Conservation (phyloP, 2,888 invertebrate genomes). For the Digitonthophagus gazella region DNA sequence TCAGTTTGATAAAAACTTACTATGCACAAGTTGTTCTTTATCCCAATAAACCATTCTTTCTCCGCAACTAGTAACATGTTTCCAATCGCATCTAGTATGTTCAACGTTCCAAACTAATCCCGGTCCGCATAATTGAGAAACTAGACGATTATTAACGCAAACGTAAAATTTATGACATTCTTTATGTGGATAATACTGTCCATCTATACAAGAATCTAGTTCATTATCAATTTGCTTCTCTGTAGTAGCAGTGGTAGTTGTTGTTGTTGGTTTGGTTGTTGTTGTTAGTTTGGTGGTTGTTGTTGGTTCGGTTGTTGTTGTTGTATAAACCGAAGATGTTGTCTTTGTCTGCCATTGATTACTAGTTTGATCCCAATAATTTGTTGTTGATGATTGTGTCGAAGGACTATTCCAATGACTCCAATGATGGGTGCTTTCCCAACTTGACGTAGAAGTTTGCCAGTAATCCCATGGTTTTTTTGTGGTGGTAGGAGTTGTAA, state of each 20-base stretch:
- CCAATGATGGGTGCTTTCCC: too few species aligned
- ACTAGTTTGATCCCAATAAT: constrained; percentile 21
- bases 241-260: constrained; percentile 39
- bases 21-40: constrained; percentile 27
- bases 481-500: constrained; percentile 27
- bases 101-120: constrained; percentile 72
- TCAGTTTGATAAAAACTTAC: too few species aligned
- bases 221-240: constrained; percentile 23
- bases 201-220: constrained; percentile 58
- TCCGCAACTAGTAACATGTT: constrained; percentile 62
- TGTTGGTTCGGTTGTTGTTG: constrained; percentile 15
- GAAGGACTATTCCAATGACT: constrained; percentile 26
- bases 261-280: constrained; percentile 41
- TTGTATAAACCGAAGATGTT: constrained; percentile 41
- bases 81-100: constrained; percentile 73
- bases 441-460: constrained; percentile 29
- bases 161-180: constrained; percentile 74
- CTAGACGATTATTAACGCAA: constrained; percentile 71
- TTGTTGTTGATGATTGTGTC: constrained; percentile 23
- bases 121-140: constrained; percentile 71
- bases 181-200: constrained; percentile 72
- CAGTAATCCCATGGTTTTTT: constrained; percentile 18
- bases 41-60: constrained; percentile 30
- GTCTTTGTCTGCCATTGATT: constrained; percentile 30
- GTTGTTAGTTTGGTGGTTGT: constrained; percentile 25